Evolutionary conservation across 2,113 vertebrate genomes (phyloP).

Genomic region (Abramis brama): DNA sequence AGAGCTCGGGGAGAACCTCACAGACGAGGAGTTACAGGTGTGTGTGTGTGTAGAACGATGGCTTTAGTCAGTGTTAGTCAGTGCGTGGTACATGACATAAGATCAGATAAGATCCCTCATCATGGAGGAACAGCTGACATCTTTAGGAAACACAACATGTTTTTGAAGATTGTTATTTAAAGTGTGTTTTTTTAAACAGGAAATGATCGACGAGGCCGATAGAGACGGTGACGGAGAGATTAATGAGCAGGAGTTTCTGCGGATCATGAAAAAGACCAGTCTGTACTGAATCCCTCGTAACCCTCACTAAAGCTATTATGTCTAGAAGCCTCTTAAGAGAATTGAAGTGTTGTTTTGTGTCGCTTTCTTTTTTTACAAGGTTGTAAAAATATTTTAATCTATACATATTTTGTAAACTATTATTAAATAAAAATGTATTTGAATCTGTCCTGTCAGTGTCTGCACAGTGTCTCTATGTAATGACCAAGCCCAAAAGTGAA

Average conservation of each 20-base stretch:
- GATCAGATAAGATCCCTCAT: slow-evolving; percentile 19
- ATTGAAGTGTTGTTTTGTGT: neutral
- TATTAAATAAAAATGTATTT: slow-evolving; percentile 67
- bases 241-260: slow-evolving; percentile 90
- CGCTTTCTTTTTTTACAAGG: slow-evolving; percentile 12
- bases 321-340: neutral
- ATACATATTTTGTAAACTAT: slow-evolving; percentile 63
- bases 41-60: neutral
- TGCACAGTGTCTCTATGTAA: neutral
- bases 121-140: slow-evolving; percentile 36
- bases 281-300: slow-evolving; percentile 76
- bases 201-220: slow-evolving; percentile 97
- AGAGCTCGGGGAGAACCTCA: slow-evolving; percentile 91
- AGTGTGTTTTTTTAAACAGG: slow-evolving; percentile 72
- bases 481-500: neutral
- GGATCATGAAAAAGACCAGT: slow-evolving; percentile 94
- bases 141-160: slow-evolving; percentile 45
- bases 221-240: slow-evolving; percentile 90
- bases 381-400: slow-evolving; percentile 63
- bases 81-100: slow-evolving; percentile 6
- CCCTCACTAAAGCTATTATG: neutral
- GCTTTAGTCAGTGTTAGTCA: neutral
- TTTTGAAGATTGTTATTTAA: slow-evolving; percentile 22
- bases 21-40: slow-evolving; percentile 92
- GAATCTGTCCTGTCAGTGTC: neutral